These are phyloP conservation scores for Adrianichthys oophorus DNA, from an alignment of 2,797 vertebrate species.

Conservation along the genomic window DNA sequence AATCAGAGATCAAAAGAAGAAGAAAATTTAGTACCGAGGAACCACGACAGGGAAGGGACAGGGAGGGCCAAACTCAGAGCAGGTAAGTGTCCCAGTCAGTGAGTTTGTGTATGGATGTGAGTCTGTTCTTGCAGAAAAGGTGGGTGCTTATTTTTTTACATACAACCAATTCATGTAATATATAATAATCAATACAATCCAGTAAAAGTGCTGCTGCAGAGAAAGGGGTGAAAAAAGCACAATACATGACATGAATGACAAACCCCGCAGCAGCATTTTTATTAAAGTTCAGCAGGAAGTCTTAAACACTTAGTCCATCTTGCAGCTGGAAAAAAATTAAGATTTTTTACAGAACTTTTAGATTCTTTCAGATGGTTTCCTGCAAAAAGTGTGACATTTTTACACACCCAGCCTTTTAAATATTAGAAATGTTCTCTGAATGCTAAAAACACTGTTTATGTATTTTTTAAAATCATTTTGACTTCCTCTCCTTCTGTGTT, in stretches of 20 bases:
- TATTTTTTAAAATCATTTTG: not conserved
- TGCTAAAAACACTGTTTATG: not conserved
- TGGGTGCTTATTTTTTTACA: not conserved
- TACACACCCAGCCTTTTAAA: conserved; percentile 23
- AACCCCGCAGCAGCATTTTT: not conserved
- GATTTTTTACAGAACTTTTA: conserved; percentile 7
- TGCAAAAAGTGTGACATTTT: conserved; percentile 4
- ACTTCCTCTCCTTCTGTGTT: conserved; percentile 2
- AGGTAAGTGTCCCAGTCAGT: conserved; percentile 26
- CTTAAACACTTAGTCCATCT: too few relatives aligned
- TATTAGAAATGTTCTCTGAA: too few relatives aligned
- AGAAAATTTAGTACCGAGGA: conserved; percentile 54
- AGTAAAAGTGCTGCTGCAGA: not conserved
- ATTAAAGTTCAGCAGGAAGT: too few relatives aligned
- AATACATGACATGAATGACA: not conserved
- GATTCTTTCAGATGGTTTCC: conserved; percentile 8
- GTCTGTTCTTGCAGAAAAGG: not conserved
- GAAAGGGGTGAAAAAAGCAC: not conserved
- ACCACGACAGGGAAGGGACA: conserved; percentile 50
- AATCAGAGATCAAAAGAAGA: conserved; percentile 36
- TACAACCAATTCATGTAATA: not conserved
- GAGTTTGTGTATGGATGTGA: conserved; percentile 10
- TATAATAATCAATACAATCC: not conserved
- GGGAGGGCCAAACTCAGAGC: conserved; percentile 35
- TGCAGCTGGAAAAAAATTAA: not conserved